Evolutionary conservation across 2,888 invertebrate genomes (phyloP).

Genomic region (Drosophila austrosaltans): DNA sequence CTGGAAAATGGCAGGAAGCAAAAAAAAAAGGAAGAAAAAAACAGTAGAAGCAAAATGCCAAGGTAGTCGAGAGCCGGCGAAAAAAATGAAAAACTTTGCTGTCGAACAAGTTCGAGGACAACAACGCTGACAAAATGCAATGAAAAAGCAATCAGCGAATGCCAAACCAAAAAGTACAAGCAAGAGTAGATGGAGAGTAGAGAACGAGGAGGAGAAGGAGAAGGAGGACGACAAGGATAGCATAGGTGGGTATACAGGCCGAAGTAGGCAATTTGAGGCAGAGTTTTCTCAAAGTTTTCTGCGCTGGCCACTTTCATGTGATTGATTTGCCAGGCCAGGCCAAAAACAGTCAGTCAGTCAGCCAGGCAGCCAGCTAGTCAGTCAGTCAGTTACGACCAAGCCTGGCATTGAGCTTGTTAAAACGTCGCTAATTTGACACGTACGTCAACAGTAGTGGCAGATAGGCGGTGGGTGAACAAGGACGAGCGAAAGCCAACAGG

Average conservation of each 20-base stretch:
- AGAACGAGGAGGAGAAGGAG: constrained; percentile 1
- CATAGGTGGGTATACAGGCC: constrained; percentile 24
- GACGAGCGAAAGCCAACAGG: constrained; percentile 8
- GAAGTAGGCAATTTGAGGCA: constrained; percentile 73
- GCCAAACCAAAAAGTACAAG: constrained; percentile 49
- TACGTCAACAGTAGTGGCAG: constrained; percentile 61
- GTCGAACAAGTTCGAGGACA: constrained; percentile 50
- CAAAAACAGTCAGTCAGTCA: constrained; percentile 18
- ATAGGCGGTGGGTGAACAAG: constrained; percentile 14
- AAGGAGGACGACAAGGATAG: constrained; percentile 1
- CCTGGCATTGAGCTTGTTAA: constrained; percentile 70
- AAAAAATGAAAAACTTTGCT: constrained; percentile 57
- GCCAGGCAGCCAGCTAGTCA: background rate
- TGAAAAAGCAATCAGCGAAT: constrained; percentile 73
- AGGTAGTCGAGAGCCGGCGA: constrained; percentile 11
- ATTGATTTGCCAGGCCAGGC: constrained; percentile 60
- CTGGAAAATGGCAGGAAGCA: constrained; percentile 70
- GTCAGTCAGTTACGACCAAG: constrained; percentile 10
- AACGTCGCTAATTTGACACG: constrained; percentile 78
- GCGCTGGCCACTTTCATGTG: constrained; percentile 68
- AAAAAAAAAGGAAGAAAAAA: constrained; percentile 49
- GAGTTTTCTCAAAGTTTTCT: constrained; percentile 70
- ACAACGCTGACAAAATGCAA: constrained; percentile 65
- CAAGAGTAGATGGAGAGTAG: constrained; percentile 18
- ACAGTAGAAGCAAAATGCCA: constrained; percentile 21